phyloP scores from a whole-genome alignment of 2,888 invertebrate genomes.

The Beris morrisii region DNA sequence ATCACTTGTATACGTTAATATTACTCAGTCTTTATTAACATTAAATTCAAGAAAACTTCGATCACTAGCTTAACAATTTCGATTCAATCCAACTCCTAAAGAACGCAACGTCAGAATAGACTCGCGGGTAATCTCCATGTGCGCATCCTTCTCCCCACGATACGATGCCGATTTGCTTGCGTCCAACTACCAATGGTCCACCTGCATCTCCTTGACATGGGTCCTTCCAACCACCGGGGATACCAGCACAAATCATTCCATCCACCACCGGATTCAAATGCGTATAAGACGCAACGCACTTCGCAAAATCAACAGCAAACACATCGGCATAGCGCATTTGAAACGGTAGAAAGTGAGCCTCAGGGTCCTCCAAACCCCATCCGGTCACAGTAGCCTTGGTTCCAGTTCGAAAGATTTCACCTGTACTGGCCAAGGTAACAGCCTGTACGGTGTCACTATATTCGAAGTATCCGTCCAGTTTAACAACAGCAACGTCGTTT shows the following conservation, averaged over 20 bases:
- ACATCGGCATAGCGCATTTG: slow-evolving; percentile 56
- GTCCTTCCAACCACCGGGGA: slow-evolving; percentile 45
- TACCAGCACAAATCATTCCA: slow-evolving; percentile 39
- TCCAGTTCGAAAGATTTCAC: slow-evolving; percentile 43
- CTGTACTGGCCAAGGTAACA: slow-evolving; percentile 43
- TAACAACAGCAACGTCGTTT: slow-evolving; percentile 61
- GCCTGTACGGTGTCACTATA: slow-evolving; percentile 42
- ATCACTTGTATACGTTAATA: too few relatives aligned
- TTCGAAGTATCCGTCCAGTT: slow-evolving; percentile 42
- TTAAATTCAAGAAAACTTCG: too few relatives aligned
- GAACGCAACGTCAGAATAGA: slow-evolving; percentile 47
- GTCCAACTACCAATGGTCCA: slow-evolving; percentile 35
- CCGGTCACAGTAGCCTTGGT: slow-evolving; percentile 46
- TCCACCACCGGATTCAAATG: slow-evolving; percentile 24
- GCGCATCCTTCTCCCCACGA: slow-evolving; percentile 41
- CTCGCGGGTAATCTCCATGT: slow-evolving; percentile 33
- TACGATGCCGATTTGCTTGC: slow-evolving; percentile 37
- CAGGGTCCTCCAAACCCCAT: slow-evolving; percentile 45
- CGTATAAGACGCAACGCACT: slow-evolving; percentile 27
- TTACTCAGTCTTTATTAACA: too few relatives aligned
- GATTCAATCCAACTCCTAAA: slow-evolving; percentile 51
- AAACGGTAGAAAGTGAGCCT: slow-evolving; percentile 41
- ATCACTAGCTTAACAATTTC: too few relatives aligned
- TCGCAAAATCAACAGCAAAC: slow-evolving; percentile 53
- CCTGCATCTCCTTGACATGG: slow-evolving; percentile 41